Evolutionary conservation across 2,888 invertebrate genomes (phyloP).

Genomic region (Tortrix viridana): DNA sequence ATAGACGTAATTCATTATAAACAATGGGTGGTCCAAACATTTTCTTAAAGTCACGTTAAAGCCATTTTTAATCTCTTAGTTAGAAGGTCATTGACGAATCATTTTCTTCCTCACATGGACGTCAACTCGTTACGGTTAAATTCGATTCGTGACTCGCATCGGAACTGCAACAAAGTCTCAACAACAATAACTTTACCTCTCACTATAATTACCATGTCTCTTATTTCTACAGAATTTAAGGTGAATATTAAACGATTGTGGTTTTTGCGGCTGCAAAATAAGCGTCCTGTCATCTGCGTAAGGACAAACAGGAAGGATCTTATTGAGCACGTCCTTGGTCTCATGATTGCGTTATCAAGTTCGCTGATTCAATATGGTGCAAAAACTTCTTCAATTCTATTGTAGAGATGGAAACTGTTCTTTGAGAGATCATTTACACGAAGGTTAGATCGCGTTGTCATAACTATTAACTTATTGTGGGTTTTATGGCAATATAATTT

Average conservation of each 20-base stretch:
- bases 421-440: background rate
- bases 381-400: background rate
- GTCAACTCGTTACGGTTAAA: slow-evolving; percentile 63
- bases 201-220: slow-evolving; percentile 41
- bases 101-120: slow-evolving; percentile 55
- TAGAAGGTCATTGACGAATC: slow-evolving; percentile 43
- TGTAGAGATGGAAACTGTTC: background rate
- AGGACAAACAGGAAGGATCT: slow-evolving; percentile 76
- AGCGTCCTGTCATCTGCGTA: slow-evolving; percentile 47
- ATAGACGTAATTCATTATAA: background rate
- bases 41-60: background rate
- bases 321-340: slow-evolving; percentile 58
- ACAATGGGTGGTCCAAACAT: slow-evolving; percentile 6
- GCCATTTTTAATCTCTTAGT: slow-evolving; percentile 2
- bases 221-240: slow-evolving; percentile 46
- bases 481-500: too few species aligned
- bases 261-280: slow-evolving; percentile 9
- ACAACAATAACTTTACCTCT: slow-evolving; percentile 38
- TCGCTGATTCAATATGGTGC: slow-evolving; percentile 50
- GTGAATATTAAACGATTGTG: slow-evolving; percentile 44
- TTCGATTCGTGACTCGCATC: slow-evolving; percentile 69
- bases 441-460: background rate
- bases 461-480: too few species aligned
- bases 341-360: slow-evolving; percentile 51
- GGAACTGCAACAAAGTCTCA: slow-evolving; percentile 58